phyloP scores from a whole-genome alignment of 1,140 invertebrate genomes.

The Ostrea edulis region DNA sequence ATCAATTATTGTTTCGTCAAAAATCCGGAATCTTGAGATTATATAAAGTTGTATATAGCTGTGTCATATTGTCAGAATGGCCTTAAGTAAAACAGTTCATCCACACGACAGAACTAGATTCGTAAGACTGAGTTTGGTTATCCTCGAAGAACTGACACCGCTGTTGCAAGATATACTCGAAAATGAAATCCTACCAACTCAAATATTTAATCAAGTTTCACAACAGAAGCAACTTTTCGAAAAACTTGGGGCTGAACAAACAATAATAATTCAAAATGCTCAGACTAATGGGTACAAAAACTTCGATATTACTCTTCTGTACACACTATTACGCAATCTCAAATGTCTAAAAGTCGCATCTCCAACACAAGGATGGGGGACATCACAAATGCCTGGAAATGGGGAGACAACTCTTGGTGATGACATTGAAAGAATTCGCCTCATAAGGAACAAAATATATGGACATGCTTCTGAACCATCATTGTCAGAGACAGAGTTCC shows the following conservation, averaged over 20 bases:
- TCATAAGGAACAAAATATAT: neutral
- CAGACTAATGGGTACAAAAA: neutral
- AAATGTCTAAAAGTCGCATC: neutral
- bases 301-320: neutral
- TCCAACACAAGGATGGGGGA: neutral
- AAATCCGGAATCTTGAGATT: too few species aligned
- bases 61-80: slow-evolving; percentile 4
- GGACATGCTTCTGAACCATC: neutral
- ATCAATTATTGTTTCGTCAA: too few species aligned
- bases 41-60: too few species aligned
- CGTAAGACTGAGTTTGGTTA: neutral
- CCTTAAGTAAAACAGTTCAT: neutral
- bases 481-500: neutral
- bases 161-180: neutral
- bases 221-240: neutral
- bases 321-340: neutral
- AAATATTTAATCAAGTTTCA: neutral
- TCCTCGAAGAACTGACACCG: neutral
- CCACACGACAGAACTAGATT: neutral
- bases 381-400: neutral
- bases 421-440: neutral
- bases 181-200: neutral
- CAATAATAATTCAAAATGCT: neutral
- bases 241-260: neutral
- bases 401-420: neutral